A percentile compares a stretch with the other conserved stretches of the same genome.
Evolutionary conservation across 2,888 invertebrate genomes (phyloP).

Genomic region (Caenorhabditis drosophilae): DNA sequence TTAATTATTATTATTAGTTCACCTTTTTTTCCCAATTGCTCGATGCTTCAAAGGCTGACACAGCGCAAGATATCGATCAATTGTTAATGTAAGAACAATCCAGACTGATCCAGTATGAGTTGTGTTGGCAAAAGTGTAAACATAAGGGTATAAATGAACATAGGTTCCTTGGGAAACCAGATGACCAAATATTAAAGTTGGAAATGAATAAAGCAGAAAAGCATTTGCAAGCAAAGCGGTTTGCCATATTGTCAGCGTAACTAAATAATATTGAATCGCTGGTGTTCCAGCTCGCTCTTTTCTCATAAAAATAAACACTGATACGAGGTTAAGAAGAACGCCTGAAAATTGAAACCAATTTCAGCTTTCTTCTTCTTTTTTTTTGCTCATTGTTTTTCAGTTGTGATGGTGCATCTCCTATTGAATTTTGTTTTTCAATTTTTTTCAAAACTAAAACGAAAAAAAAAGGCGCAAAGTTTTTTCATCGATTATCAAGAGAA

Average conservation of each 20-base stretch:
- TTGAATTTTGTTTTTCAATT: not conserved
- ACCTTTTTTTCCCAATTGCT: slow-evolving; percentile 66
- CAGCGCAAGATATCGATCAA: slow-evolving; percentile 66
- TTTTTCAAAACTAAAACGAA: not conserved
- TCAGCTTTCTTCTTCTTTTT: not conserved
- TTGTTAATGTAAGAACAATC: slow-evolving; percentile 65
- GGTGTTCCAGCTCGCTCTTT: slow-evolving; percentile 61
- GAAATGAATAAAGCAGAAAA: slow-evolving; percentile 65
- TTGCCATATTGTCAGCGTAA: slow-evolving; percentile 66
- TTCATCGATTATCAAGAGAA: no score
- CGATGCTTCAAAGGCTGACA: slow-evolving; percentile 66
- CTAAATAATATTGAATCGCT: slow-evolving; percentile 67
- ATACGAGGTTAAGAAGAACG: slow-evolving; percentile 62
- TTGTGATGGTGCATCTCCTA: not conserved
- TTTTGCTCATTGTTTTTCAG: not conserved
- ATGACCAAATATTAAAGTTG: slow-evolving; percentile 57
- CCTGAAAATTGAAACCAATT: slow-evolving; percentile 37
- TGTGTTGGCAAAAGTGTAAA: slow-evolving; percentile 65
- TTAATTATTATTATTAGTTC: not conserved
- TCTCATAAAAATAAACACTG: slow-evolving; percentile 62
- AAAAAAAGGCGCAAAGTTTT: not conserved
- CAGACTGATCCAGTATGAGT: slow-evolving; percentile 68
- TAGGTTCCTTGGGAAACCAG: slow-evolving; percentile 52
- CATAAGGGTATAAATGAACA: slow-evolving; percentile 64
- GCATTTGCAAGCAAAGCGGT: slow-evolving; percentile 66